Base-by-base conservation (phyloP, 2,797 vertebrate genomes). In the Cyclopterus lumpus region DNA sequence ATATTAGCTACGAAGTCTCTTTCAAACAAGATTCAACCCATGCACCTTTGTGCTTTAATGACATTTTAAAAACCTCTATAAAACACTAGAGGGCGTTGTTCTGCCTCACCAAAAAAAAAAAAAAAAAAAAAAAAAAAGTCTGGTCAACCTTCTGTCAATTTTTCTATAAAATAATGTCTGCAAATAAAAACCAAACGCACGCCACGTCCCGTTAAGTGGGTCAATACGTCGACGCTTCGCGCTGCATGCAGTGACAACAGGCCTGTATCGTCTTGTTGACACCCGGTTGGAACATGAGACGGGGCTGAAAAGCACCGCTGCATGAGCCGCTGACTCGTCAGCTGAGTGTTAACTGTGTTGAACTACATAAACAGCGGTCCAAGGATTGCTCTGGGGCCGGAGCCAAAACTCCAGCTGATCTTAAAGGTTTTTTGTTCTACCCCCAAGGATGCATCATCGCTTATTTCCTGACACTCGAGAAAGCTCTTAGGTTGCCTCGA, bases 221-320 rank as follows among this genome's bases (percentile, higher is more conserved):
- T 91, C 88, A 92, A 73, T 91, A 65, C 85, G 86, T 84, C 84
- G 82, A 32, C 73, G 83, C 62, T 87, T 77, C 79, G 87, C 0
- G 59, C 78, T 54, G 53, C 55, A 54, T 67, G 69, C 32, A 34
- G 68, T 54, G 64, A 73, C 75, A 86, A 86, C 79, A 81, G 65
- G 72, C 88, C 55, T 79, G 82, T 66, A 71, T 70, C 61, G 84
- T 92, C 87, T 79, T 84, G 75, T 61, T 76, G 82, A 88, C 77
- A 86, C 84, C 88, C 81, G 69, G 82, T 26, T 80, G 80, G 74
- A 84, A 85, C 59, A 63, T 30, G 51, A 84, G 84, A 81, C 16
- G 22, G 28, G 36, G 46, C 79, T 67, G 60, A 88, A 78, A 84
- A 10, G n/a, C 55, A 14, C 28, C 14, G 77, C 69, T 44, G 59